Evolutionary conservation across 1,140 invertebrate genomes (phyloP), one percentile per base, ranked within the genome.

Genomic region (Drosophila lacertosa): DNA sequence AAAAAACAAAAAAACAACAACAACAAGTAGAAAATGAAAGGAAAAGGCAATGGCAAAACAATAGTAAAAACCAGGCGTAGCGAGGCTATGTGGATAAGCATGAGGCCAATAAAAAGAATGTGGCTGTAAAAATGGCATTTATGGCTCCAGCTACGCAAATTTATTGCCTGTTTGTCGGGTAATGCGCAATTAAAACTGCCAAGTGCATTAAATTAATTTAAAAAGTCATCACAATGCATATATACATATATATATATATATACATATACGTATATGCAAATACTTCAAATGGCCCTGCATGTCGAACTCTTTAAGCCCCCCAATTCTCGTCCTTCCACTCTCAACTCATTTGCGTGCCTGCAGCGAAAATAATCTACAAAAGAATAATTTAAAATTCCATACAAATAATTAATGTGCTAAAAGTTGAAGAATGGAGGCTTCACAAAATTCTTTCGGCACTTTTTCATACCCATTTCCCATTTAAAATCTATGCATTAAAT

Each of bases 151-250:
- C 81, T 77, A 84, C 74, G 58, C 65, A 62, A 86, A 84, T 86
- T 81, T 86, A 84, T 84, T 66, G 74, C 65, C 74, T 55, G 79
- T 81, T 81, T 81, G 64, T 47, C 39, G 50, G 44, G 40, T 81
- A 86, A 84, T 86, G 81, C 48, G 81, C 81, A 86, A 86, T 84
- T 84, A 84, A 84, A 84, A 62, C 45, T 53, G 81, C 74, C 82
- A 81, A 86, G 81, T 88, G 82, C 82, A 88, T 80, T 80, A 69
- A 78, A 84, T 88, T 81, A 81, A 83, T 78, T 83, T 77, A 48
- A 83, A 70, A 70, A 57, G 47, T 57, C 67, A 55, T 58, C 51
- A 57, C 51, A 55, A 68, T 67, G 55, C 64, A 68, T 51, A n/a
- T n/a, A n/a, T n/a, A n/a, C n/a, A n/a, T n/a, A n/a, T n/a, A n/a